A percentile compares a stretch with the other conserved stretches of the same genome.
Evolutionary conservation across 1,140 invertebrate species (phyloP).

Genomic region (Drosophila asahinai): DNA sequence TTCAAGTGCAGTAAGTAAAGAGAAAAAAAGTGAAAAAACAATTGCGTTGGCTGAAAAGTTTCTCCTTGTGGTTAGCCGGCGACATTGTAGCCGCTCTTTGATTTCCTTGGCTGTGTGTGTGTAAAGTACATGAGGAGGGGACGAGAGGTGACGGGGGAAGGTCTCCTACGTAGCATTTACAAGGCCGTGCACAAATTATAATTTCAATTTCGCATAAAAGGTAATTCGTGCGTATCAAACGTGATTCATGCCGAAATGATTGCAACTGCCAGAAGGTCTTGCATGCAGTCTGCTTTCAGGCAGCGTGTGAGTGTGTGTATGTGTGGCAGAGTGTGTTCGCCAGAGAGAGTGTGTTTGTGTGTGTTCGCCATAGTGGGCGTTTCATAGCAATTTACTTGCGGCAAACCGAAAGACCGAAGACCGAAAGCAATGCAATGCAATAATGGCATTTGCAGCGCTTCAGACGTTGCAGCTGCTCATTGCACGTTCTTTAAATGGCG

Average conservation of each 20-base stretch:
- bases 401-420: slow-evolving; percentile 56
- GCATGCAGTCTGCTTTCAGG: slow-evolving; percentile 47
- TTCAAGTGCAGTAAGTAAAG: slow-evolving; percentile 34
- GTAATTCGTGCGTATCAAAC: slow-evolving; percentile 85
- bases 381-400: slow-evolving; percentile 79
- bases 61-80: slow-evolving; percentile 61
- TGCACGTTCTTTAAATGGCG: slow-evolving; percentile 62
- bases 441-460: slow-evolving; percentile 65
- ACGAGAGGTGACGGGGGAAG: not conserved
- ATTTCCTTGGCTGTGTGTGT: slow-evolving; percentile 29
- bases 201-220: slow-evolving; percentile 85
- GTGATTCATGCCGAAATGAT: slow-evolving; percentile 82
- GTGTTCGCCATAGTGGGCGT: slow-evolving; percentile 51
- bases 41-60: slow-evolving; percentile 70
- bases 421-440: slow-evolving; percentile 64
- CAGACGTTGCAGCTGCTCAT: slow-evolving; percentile 62
- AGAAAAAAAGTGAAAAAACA: slow-evolving; percentile 48
- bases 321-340: slow-evolving; percentile 1
- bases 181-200: slow-evolving; percentile 81
- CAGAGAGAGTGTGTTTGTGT: slow-evolving; percentile 29
- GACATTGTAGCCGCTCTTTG: slow-evolving; percentile 60
- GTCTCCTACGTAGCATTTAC: slow-evolving; percentile 52
- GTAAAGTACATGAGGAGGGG: not conserved
- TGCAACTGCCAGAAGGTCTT: slow-evolving; percentile 74
- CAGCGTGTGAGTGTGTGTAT: not conserved